Base-by-base conservation (phyloP, 2,797 vertebrate genomes). In the Mus spretus region DNA sequence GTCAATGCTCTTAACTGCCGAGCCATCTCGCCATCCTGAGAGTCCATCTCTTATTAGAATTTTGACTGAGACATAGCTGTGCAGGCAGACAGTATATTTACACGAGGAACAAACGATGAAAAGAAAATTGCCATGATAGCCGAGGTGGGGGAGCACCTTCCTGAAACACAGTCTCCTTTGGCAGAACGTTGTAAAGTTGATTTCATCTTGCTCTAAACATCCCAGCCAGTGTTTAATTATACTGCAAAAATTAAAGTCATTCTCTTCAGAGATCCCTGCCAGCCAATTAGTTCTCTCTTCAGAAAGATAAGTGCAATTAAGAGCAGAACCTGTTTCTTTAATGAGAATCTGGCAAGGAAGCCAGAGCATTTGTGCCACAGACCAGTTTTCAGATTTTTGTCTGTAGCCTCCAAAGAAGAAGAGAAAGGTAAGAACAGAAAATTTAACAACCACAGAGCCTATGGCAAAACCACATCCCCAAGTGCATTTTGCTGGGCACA, bases 291-390 rank as follows among this genome's bases (percentile, higher is more conserved):
- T 82, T 90, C 19, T 93, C 55, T 70, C 44, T 94, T 85, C 34
- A 93, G 77, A 44, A 37, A 94, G 19, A 75, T 70, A 50, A n/a
- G 57, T 59, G 20, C 59, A 63, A 78, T 89, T 85, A 19, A 90
- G 70, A 55, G 15, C n/a, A 86, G 22, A 93, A 63, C 22, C 8
- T 70, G 40, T 22, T 28, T 89, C 22, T 97, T 89, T 88, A 78
- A 50, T 88, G 77, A 96, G 26, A 9, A 53, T 85, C 91, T 91
- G 83, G 55, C 44, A 74, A 86, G 70, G 89, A 95, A 93, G 70
- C 75, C 53, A 89, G 37, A 79, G 50, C 89, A 63, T 72, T 92
- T 84, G 50, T 72, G 28, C 1, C 34, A 75, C 0, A 6, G 55
- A 82, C 37, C 22, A 40, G 93, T 87, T 90, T 77, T 93, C 13